Evolutionary conservation across 2,113 vertebrate genomes (phyloP), one percentile per base, ranked within the genome.

Genomic region (Verasper variegatus): DNA sequence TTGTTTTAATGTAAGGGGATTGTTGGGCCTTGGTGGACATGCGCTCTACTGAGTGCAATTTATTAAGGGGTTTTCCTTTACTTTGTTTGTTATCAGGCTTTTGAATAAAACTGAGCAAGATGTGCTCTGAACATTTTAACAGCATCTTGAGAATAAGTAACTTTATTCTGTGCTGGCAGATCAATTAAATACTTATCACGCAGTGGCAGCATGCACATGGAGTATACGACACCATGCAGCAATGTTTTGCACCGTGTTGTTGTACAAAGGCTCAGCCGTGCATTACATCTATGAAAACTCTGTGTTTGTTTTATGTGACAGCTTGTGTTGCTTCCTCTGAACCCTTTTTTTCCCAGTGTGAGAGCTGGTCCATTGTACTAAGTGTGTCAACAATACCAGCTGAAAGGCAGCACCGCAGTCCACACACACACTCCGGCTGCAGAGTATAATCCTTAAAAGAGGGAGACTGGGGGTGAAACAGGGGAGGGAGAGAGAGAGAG

Each of bases 301-400:
- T 76, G 72, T 84, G 83, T 88, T 89, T 88, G 81, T 74, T 88
- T 86, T 90, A 79, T 83, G 79, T 83, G 92, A 87, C 90, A 86
- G 86, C 90, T 86, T 90, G 88, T 87, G 88, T 78, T 31, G 2
- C 78, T 81, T 78, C 82, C 80, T 85, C 82, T 67, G 61, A 92
- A 64, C 37, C 21, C 14, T 27, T 17, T 47, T 73, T 27, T 81
- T 80, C 60, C 83, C 81, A 86, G 84, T 81, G 81, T 7, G 83
- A 86, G 83, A 89, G 81, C 81, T 74, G 75, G 88, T 87, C 63
- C 79, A 77, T 83, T 88, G 86, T 86, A 83, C 78, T 80, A 75
- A 90, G 85, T 85, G 83, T 90, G 87, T 92, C 90, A 92, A 90
- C 88, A 92, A 65, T 40, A 82, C 86, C 88, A 90, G 88, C 89